Evolutionary conservation across 2,113 vertebrate species (phyloP).

Genomic region (Heterochromis multidens): DNA sequence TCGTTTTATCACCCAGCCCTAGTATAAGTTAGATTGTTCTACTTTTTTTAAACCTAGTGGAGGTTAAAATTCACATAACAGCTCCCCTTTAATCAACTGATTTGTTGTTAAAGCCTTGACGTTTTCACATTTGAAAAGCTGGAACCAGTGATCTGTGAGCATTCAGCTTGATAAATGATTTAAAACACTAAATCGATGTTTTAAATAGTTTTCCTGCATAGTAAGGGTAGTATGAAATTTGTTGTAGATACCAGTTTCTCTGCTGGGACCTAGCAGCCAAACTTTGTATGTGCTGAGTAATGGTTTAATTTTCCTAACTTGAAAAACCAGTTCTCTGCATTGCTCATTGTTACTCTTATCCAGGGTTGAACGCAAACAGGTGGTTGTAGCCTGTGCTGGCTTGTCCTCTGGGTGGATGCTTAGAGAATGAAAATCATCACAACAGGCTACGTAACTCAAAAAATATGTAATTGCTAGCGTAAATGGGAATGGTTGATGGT

Average conservation of each 20-base stretch:
- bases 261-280: fast-evolving
- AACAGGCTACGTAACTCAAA: not conserved
- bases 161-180: not conserved
- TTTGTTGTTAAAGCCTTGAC: too few relatives aligned
- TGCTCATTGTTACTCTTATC: not conserved
- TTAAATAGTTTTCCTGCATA: not conserved
- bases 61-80: too few relatives aligned
- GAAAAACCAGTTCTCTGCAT: not conserved
- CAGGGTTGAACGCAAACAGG: not conserved
- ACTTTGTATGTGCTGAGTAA: not conserved
- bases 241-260: not conserved
- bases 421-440: not conserved
- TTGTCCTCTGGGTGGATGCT: not conserved
- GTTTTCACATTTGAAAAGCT: not conserved
- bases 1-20: not conserved
- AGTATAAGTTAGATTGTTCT: fast-evolving
- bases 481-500: not conserved
- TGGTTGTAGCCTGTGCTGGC: not conserved
- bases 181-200: not conserved
- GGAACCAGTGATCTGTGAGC: not conserved
- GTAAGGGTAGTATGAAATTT: not conserved
- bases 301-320: not conserved
- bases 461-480: not conserved
- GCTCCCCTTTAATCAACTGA: too few relatives aligned
- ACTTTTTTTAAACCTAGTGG: too few relatives aligned